phyloP scores from a whole-genome alignment of 2,113 vertebrate genomes.

The Chaetodon auriga region DNA sequence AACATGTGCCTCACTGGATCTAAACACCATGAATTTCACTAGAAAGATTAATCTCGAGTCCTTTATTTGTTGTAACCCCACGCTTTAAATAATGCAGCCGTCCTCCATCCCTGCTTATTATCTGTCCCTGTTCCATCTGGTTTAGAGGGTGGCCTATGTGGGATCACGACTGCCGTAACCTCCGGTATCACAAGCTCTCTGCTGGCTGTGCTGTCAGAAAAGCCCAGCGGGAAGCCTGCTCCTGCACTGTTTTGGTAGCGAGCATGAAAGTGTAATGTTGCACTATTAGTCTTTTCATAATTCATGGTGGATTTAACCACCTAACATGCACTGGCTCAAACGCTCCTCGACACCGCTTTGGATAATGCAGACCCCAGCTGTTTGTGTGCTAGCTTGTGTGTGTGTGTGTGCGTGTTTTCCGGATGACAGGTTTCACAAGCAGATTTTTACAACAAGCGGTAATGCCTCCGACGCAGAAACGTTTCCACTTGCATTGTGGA shows the following conservation, averaged over 20 bases:
- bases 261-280: constrained; percentile 33
- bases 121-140: constrained; percentile 17
- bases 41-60: background rate
- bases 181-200: constrained; percentile 3
- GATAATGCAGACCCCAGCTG: constrained; percentile 39
- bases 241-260: constrained; percentile 2
- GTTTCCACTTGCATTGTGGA: constrained; percentile 32
- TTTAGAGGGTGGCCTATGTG: constrained; percentile 20
- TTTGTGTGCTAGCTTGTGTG: constrained; percentile 7
- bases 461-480: constrained; percentile 30
- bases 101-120: constrained; percentile 4
- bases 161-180: constrained; percentile 33
- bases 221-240: constrained; percentile 6
- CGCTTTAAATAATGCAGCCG: background rate
- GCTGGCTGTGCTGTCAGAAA: constrained; percentile 21
- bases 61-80: background rate
- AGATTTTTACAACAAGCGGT: constrained; percentile 44
- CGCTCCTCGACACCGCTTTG: background rate
- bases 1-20: background rate
- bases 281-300: constrained; percentile 45
- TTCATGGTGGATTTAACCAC: constrained; percentile 41
- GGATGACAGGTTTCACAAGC: constrained; percentile 36
- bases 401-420: constrained; percentile 13
- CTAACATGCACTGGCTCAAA: constrained; percentile 18
- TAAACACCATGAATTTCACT: background rate